Conservation (phyloP, 2,888 invertebrate species). For the Buathra laborator region DNA sequence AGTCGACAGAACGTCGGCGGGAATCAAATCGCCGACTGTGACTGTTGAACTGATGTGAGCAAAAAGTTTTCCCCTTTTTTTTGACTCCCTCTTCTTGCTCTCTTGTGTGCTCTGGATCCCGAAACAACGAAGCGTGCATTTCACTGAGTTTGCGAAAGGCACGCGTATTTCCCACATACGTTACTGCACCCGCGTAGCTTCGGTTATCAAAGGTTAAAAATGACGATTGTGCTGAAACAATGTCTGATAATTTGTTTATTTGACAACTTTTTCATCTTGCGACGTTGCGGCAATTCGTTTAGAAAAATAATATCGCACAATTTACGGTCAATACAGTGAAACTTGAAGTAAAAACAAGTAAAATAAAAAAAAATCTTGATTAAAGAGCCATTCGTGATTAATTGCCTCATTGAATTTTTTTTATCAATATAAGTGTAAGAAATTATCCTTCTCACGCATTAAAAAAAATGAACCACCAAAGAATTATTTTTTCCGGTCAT, state of each 20-base stretch:
- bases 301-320: background rate
- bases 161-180: constrained; percentile 1
- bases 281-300: background rate
- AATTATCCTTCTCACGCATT: too few species aligned
- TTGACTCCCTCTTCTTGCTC: constrained; percentile 21
- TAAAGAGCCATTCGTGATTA: too few species aligned
- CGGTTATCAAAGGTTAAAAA: constrained; percentile 11
- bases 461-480: too few species aligned
- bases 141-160: constrained; percentile 24
- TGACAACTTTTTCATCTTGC: background rate
- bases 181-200: background rate
- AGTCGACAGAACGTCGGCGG: background rate
- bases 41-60: constrained; percentile 24
- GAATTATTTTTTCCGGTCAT: too few species aligned
- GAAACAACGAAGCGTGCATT: constrained; percentile 50
- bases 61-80: constrained; percentile 10
- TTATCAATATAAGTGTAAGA: too few species aligned
- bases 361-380: background rate
- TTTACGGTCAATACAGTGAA: background rate
- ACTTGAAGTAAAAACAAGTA: background rate
- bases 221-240: constrained; percentile 23
- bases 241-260: background rate
- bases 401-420: too few species aligned
- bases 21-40: constrained; percentile 42
- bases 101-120: constrained; percentile 12